phyloP scores from a whole-genome alignment of 2,113 vertebrate genomes.

The Capricornis sumatraensis region DNA sequence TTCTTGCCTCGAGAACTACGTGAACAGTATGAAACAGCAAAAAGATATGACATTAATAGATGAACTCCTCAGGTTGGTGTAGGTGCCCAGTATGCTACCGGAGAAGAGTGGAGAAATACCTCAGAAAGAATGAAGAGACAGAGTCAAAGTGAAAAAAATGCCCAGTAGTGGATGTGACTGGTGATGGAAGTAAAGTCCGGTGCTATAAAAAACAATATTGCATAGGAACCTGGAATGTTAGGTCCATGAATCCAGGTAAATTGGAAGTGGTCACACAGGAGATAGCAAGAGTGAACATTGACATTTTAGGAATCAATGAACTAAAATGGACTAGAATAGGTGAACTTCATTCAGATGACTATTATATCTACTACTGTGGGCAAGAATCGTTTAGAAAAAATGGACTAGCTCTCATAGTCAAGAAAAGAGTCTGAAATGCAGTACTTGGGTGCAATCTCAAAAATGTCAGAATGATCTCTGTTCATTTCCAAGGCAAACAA shows the following conservation, averaged over 20 bases:
- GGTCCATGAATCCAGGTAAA: neutral
- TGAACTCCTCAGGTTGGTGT: neutral
- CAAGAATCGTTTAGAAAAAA: neutral
- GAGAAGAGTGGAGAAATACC: neutral
- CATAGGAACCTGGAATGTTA: neutral
- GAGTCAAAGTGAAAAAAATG: neutral
- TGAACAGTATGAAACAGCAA: neutral
- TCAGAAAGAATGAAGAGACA: neutral
- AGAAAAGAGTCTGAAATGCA: neutral
- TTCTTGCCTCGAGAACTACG: neutral
- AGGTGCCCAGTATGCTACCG: neutral
- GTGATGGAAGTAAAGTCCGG: accelerated
- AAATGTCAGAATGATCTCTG: neutral
- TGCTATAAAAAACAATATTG: neutral
- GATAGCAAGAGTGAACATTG: neutral
- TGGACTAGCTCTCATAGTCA: neutral
- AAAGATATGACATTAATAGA: neutral
- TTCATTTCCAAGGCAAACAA: neutral
- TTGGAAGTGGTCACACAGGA: neutral
- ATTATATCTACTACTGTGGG: neutral
- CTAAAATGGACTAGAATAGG: neutral
- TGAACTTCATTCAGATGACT: neutral
- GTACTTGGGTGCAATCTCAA: neutral
- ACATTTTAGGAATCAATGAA: neutral
- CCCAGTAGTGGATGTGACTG: neutral